These are phyloP conservation scores for Frankliniella intonsa DNA, from an alignment of 2,888 invertebrate genomes.

Conservation along the genomic window DNA sequence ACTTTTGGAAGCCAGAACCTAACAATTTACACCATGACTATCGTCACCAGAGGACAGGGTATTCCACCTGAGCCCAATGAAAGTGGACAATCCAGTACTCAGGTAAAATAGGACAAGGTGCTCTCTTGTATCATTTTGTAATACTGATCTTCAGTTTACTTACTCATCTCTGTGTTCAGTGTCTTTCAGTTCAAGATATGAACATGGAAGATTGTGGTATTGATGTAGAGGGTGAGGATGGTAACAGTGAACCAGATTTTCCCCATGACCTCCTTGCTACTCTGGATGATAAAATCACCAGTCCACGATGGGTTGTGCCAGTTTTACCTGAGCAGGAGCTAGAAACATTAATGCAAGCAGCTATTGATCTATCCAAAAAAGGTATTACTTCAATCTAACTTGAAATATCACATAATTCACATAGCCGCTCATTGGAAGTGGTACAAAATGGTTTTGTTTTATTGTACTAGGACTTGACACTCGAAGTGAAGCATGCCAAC, in stretches of 20 bases:
- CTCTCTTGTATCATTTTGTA: background rate
- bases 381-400: slow-evolving; percentile 50
- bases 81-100: slow-evolving; percentile 32
- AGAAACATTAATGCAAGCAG: slow-evolving; percentile 82
- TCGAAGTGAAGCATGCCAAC: slow-evolving; percentile 83
- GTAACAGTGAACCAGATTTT: slow-evolving; percentile 63
- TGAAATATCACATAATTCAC: slow-evolving; percentile 30
- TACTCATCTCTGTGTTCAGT: background rate
- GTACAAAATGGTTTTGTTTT: background rate
- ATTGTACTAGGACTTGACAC: slow-evolving; percentile 68
- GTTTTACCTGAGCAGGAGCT: slow-evolving; percentile 94
- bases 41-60: slow-evolving; percentile 59
- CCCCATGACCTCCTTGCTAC: slow-evolving; percentile 81
- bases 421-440: slow-evolving; percentile 27
- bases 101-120: slow-evolving; percentile 33
- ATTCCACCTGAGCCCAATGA: slow-evolving; percentile 51
- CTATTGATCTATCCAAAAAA: slow-evolving; percentile 79
- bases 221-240: slow-evolving; percentile 44
- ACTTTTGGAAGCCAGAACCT: slow-evolving; percentile 42
- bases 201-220: slow-evolving; percentile 36
- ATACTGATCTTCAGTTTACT: background rate
- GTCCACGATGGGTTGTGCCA: slow-evolving; percentile 95
- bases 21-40: slow-evolving; percentile 53
- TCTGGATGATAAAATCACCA: slow-evolving; percentile 93
- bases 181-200: background rate